Base-by-base conservation (phyloP, 2,113 vertebrate species). In the Bothrops jararaca region DNA sequence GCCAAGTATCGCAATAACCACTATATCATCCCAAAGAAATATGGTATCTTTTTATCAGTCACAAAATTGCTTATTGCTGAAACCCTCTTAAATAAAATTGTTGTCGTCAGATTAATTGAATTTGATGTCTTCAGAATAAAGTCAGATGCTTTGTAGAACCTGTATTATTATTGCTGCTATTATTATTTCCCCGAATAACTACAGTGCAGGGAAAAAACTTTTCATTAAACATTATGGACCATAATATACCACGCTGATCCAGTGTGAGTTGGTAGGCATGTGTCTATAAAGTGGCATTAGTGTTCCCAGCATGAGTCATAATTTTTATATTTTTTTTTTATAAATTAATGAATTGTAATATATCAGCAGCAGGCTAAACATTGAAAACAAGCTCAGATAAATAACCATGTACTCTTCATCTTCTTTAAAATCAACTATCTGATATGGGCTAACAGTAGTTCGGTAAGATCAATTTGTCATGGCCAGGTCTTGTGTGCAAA, bases 81-180 rank as follows among this genome's bases (percentile, higher is more conserved):
- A 86, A 58, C 85, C 26, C 15, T 90, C 13, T 94, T 42, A 85
- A 56, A 92, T 92, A 95, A 74, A 54, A 54, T 74, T 5, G 18
- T 57, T 7, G 18, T 56, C 52, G 42, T 58, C 57, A 54, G 57
- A 0, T 3, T 52, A 23, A 18, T 58, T 6, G 92, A 93, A 85
- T 3, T 56, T 34, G 3, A 0, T 0, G 58, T 52, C 48, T 92
- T 93, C 34, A 93, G 18, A 56, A 0, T 52, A 74, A 18, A 92
- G 22, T 58, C n/a, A 64, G 9, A 52, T 93, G 60, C 69, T 94
- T 91, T 26, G 1, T 5, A 93, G 56, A 22, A 6, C 56, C 56
- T 57, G 56, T 57, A 57, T 57, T 57, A 57, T 23, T 57, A 57
- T 23, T 57, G 6, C 52, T 53, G 12, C 52, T 57, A 57, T 57